Percentiles rank a stretch among this genome's conserved stretches.
Conservation (phyloP, 2,797 vertebrate genomes). For the Microchirus variegatus region DNA sequence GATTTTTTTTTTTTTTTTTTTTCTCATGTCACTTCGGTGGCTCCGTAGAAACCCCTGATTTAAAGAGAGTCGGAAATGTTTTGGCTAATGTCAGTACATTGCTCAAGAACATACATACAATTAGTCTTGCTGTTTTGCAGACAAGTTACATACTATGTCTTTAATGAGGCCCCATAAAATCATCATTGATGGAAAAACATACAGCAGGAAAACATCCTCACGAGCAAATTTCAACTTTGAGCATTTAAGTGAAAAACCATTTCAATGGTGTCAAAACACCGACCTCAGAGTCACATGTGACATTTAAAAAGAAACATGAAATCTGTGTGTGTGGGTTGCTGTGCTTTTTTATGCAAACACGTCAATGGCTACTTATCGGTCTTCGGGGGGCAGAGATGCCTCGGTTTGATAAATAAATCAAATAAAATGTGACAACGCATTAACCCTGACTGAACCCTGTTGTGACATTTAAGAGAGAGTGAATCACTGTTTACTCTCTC, state of each 20-base stretch:
- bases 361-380: conserved; percentile 16
- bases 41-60: no score
- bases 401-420: conserved; percentile 47
- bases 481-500: conserved; percentile 35
- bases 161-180: no score
- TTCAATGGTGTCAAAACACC: conserved; percentile 19
- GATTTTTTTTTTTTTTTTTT: no score
- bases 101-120: no score
- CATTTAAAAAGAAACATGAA: conserved; percentile 32
- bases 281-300: conserved; percentile 15
- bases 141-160: no score
- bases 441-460: conserved; percentile 42
- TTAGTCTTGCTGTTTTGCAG: no score
- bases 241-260: neutral
- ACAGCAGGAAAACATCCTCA: no score
- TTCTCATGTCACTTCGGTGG: no score
- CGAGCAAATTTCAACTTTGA: no score
- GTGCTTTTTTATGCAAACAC: conserved; percentile 14
- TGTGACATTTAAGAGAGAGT: conserved; percentile 58
- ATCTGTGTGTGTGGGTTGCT: neutral
- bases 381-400: conserved; percentile 35
- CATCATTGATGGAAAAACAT: no score
- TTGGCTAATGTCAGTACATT: no score
- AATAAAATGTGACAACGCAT: conserved; percentile 54
- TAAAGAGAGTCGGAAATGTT: no score